A percentile compares a stretch with the other conserved stretches of the same genome.
Conservation (phyloP, 2,113 vertebrate species). For the Paramormyrops kingsleyae region DNA sequence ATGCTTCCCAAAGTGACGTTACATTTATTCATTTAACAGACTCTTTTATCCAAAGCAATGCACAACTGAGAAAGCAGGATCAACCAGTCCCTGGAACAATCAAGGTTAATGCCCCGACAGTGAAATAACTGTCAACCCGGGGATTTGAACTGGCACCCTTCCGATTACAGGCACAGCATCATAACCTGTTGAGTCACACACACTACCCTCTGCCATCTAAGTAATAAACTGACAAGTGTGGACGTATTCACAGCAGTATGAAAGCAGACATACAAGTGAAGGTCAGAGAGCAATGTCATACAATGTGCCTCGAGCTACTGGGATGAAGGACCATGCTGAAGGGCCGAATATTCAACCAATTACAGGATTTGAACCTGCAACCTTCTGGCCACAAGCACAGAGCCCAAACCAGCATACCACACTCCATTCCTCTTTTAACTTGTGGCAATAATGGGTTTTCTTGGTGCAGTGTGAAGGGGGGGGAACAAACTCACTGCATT, state of each 20-base stretch:
- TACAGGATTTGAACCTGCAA: neutral
- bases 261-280: neutral
- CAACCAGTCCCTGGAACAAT: neutral
- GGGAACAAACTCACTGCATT: constrained; percentile 51
- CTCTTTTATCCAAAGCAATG: neutral
- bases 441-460: neutral
- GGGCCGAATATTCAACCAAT: neutral
- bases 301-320: neutral
- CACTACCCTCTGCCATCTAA: neutral
- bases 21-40: neutral
- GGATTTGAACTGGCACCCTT: neutral
- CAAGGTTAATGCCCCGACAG: neutral
- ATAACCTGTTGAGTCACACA: neutral
- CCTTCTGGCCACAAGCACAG: neutral
- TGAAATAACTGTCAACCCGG: neutral
- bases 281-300: neutral
- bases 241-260: neutral
- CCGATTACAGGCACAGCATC: neutral
- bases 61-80: neutral
- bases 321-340: neutral
- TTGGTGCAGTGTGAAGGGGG: neutral
- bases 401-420: neutral
- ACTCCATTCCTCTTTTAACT: neutral
- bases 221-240: neutral
- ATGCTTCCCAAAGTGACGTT: neutral